Evolutionary conservation across 2,888 invertebrate genomes (phyloP).

Genomic region (Trissoscelio sp.): DNA sequence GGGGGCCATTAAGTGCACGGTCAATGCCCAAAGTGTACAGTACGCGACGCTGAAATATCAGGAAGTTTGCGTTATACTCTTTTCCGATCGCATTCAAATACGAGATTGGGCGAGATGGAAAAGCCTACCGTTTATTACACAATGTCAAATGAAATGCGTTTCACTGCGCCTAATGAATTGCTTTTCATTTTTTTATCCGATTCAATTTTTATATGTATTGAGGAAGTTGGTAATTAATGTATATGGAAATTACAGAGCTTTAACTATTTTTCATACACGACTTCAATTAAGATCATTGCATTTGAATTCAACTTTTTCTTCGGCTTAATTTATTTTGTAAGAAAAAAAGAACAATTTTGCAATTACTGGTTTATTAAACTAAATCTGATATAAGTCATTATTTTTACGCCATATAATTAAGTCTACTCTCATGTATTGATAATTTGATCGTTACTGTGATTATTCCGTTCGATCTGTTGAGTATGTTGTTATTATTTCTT

Average conservation of each 20-base stretch:
- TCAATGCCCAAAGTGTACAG: slow-evolving; percentile 18
- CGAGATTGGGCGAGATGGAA: background rate
- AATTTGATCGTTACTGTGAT: background rate
- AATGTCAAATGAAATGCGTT: slow-evolving; percentile 34
- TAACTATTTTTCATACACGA: background rate
- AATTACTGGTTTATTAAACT: background rate
- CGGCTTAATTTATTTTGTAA: slow-evolving; percentile 10
- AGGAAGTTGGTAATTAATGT: slow-evolving; percentile 26
- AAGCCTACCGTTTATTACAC: slow-evolving; percentile 20
- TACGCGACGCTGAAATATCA: slow-evolving; percentile 2
- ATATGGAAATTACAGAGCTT: slow-evolving; percentile 21
- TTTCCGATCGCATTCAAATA: slow-evolving; percentile 15
- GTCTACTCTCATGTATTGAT: background rate
- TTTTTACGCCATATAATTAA: background rate
- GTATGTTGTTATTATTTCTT: too few relatives aligned
- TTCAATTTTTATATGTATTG: background rate
- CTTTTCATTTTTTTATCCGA: background rate
- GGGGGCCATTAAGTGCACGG: too few relatives aligned
- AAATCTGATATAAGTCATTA: background rate
- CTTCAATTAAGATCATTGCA: background rate
- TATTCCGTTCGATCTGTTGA: too few relatives aligned
- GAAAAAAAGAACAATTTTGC: background rate
- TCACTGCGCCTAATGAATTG: slow-evolving; percentile 28
- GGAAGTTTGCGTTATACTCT: slow-evolving; percentile 36
- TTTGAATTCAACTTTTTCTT: too few relatives aligned